Evolutionary conservation across 2,888 invertebrate species (phyloP).

Genomic region (Drosophila birchii): DNA sequence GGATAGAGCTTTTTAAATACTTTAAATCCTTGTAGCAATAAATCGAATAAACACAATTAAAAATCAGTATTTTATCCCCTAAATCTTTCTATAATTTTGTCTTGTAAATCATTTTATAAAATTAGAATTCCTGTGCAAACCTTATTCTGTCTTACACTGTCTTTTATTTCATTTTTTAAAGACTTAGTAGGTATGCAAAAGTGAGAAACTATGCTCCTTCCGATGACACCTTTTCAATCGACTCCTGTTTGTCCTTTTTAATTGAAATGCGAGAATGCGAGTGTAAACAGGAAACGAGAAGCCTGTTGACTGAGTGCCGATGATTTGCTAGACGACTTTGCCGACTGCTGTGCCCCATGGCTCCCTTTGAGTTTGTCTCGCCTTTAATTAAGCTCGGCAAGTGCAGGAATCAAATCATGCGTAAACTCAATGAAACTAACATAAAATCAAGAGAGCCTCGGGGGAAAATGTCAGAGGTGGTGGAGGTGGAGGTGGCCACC

Average conservation of each 20-base stretch:
- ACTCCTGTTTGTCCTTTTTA: constrained; percentile 66
- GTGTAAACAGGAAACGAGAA: constrained; percentile 14
- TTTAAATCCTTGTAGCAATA: too few species aligned
- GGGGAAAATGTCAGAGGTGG: neutral
- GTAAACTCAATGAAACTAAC: constrained; percentile 64
- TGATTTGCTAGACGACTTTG: constrained; percentile 25
- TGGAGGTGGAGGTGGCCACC: neutral
- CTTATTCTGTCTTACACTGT: neutral
- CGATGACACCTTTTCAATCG: constrained; percentile 61
- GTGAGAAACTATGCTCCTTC: neutral
- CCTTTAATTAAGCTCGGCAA: constrained; percentile 68
- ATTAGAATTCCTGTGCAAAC: neutral
- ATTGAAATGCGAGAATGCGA: constrained; percentile 61
- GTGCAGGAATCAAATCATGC: constrained; percentile 68
- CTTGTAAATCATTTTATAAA: neutral
- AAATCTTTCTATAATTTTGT: too few species aligned
- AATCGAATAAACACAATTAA: too few species aligned
- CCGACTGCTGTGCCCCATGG: constrained; percentile 10
- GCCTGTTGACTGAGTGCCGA: constrained; percentile 19
- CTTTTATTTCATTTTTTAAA: neutral
- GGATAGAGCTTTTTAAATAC: neutral
- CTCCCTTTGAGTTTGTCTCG: constrained; percentile 39
- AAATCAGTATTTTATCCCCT: too few species aligned
- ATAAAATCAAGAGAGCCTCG: constrained; percentile 54
- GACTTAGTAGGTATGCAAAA: neutral